Evolutionary conservation across 1,140 invertebrate genomes (phyloP), one percentile per base, ranked within the genome.

Genomic region (Brevipalpus yothersi): DNA sequence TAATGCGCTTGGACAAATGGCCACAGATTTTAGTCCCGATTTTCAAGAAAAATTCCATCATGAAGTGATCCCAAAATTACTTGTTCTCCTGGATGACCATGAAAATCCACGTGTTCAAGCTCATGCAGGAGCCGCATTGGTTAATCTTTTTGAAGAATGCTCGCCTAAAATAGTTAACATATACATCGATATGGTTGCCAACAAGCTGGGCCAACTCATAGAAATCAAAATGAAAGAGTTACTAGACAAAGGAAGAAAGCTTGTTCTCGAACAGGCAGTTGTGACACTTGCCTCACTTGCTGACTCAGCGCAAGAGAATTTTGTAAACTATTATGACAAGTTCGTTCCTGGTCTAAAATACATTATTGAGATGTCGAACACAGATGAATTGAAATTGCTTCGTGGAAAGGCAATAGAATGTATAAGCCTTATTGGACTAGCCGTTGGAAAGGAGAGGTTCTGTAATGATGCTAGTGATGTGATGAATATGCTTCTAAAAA

Each of bases 81-180:
- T 98, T 7, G 77, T 81, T 71, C 77, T 95, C n/a, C 76, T 98
- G 62, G 88, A 91, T 67, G 89, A 97, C 69, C 81, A 86, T 67
- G 78, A 74, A 1, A 88, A 91, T 72, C 91, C 94, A 3, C 76
- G 94, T 63, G 93, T 98, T 60, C 92, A 97, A 67, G 76, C 79
- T 4, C 77, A 80, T 67, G 77, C 78, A 47, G 77, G 75, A 17
- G 93, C 94, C 51, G 95, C 95, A 55, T 74, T 99, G 41, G 93
- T 99, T 0, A 99, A 99, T 73, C 99, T 99, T 72, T 92, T 90
- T 68, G 94, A 98, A 76, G 92, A 96, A 69, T 97, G 93, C 73
- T 90, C 93, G 0, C 95, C 96, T 70, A 78, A 81, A 66, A 92
- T 97, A 63, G 75, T 99, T 31, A 82, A 81, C 23, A 81, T 80